Conservation (phyloP, 2,888 invertebrate species). For the Harpagoxenus sublaevis region DNA sequence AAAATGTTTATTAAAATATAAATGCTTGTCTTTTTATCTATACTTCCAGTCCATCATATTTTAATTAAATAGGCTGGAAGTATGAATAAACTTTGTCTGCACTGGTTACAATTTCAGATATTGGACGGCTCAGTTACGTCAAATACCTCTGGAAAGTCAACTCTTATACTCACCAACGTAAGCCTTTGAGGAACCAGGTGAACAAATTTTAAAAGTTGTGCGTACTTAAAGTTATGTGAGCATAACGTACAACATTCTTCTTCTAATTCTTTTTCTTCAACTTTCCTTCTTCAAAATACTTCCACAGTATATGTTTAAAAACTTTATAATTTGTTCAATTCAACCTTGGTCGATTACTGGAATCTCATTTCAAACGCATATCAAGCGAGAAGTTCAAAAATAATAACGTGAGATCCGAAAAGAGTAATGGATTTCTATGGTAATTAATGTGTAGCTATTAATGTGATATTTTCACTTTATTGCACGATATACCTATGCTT, state of each 20-base stretch:
- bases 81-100: not conserved
- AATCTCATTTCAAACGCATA: not conserved
- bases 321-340: not conserved
- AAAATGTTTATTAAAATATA: not conserved
- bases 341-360: not conserved
- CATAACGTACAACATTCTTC: not conserved
- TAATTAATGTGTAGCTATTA: too few relatives aligned
- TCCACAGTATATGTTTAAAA: not conserved
- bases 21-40: not conserved
- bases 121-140: not conserved
- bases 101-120: not conserved
- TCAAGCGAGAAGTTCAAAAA: not conserved
- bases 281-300: not conserved
- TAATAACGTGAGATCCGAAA: not conserved
- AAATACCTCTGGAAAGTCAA: not conserved
- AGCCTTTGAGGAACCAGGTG: not conserved
- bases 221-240: not conserved
- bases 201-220: conserved; percentile 4
- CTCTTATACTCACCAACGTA: not conserved
- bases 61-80: not conserved
- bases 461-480: too few relatives aligned
- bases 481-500: too few relatives aligned
- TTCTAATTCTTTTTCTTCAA: not conserved
- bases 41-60: not conserved
- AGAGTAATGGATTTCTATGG: not conserved